These are phyloP conservation scores for Hymenochirus boettgeri DNA, from an alignment of 2,113 vertebrate species.

Conservation along the genomic window DNA sequence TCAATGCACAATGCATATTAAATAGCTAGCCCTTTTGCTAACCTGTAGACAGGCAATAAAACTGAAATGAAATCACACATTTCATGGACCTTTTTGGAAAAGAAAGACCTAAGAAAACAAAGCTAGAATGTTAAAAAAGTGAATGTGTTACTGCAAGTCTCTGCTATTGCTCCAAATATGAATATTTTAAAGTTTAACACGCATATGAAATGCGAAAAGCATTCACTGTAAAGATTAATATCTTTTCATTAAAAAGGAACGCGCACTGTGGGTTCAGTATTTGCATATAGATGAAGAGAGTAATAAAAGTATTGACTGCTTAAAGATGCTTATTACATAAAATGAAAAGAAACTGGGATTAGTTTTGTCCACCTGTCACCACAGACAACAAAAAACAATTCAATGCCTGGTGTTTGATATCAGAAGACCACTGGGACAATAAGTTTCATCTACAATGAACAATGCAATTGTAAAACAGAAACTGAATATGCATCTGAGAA, in stretches of 20 bases:
- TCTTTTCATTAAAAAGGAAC: slow-evolving; percentile 61
- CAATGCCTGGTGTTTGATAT: slow-evolving; percentile 22
- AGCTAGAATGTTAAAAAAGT: too few species aligned
- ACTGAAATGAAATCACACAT: too few species aligned
- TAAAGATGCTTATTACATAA: slow-evolving; percentile 49
- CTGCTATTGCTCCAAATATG: slow-evolving; percentile 50
- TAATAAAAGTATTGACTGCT: slow-evolving; percentile 54
- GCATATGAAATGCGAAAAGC: slow-evolving; percentile 52
- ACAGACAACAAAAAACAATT: slow-evolving; percentile 19
- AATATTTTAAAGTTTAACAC: slow-evolving; percentile 56
- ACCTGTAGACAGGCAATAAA: too few species aligned
- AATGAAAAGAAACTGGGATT: slow-evolving; percentile 16
- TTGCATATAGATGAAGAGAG: slow-evolving; percentile 62
- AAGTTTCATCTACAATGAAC: background rate
- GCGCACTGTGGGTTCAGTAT: slow-evolving; percentile 55
- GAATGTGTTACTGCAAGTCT: slow-evolving; percentile 31
- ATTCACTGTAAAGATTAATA: slow-evolving; percentile 60
- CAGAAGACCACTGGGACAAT: slow-evolving; percentile 19
- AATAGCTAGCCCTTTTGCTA: too few species aligned
- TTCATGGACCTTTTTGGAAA: too few species aligned
- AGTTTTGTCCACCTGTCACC: slow-evolving; percentile 17
- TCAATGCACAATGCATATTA: too few species aligned
- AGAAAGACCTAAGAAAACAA: too few species aligned
- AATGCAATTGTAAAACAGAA: slow-evolving; percentile 15
- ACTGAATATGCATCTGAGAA: slow-evolving; percentile 3